Evolutionary conservation across 2,888 invertebrate genomes (phyloP).

Genomic region (Hypolimnas misippus): DNA sequence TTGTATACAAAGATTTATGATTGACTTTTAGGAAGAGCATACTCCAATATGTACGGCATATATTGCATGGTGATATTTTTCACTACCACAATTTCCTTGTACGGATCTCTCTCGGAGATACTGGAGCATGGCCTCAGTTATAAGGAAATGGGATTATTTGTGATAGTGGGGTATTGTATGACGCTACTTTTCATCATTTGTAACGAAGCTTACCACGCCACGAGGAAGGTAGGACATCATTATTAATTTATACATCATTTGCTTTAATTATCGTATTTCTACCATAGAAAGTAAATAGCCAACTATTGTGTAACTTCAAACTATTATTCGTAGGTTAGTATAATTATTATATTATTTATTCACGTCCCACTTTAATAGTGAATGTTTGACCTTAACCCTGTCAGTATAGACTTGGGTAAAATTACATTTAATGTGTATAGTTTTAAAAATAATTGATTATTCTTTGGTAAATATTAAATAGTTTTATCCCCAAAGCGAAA

Average conservation of each 20-base stretch:
- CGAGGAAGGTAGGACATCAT: slow-evolving; percentile 81
- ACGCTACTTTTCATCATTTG: slow-evolving; percentile 88
- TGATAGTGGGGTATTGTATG: slow-evolving; percentile 89
- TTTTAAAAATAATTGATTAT: too few relatives aligned
- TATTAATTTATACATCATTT: slow-evolving; percentile 20
- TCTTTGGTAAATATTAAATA: too few relatives aligned
- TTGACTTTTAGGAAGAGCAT: slow-evolving; percentile 83
- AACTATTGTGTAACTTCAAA: background rate
- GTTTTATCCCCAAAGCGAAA: too few relatives aligned
- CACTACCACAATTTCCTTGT: slow-evolving; percentile 89
- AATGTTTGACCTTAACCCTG: background rate
- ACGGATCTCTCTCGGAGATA: slow-evolving; percentile 88
- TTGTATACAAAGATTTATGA: background rate
- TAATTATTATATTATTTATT: slow-evolving; percentile 3
- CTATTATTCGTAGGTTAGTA: background rate
- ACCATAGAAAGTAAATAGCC: background rate
- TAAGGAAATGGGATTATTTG: slow-evolving; percentile 88
- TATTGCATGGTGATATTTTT: slow-evolving; percentile 89
- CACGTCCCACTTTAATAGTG: background rate
- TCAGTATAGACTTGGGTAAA: background rate
- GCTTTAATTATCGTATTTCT: slow-evolving; percentile 12
- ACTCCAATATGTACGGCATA: slow-evolving; percentile 90
- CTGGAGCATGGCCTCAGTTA: slow-evolving; percentile 88
- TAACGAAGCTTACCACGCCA: slow-evolving; percentile 89
- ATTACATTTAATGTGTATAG: background rate